Evolutionary conservation across 2,888 invertebrate genomes (phyloP).

Genomic region (Epinotia brunnichana): DNA sequence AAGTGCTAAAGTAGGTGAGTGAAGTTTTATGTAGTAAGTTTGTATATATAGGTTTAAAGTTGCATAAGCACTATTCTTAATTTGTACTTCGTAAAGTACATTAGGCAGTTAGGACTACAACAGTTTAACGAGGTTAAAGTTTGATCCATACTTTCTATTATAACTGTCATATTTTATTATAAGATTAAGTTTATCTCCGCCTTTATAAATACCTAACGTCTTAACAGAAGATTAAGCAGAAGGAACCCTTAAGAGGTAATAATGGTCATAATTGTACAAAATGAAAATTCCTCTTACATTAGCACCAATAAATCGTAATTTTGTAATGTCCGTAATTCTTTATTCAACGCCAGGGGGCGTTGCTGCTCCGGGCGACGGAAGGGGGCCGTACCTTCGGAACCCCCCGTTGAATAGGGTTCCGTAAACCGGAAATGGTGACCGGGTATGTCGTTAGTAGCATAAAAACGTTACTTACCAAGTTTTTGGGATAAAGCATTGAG

Average conservation of each 20-base stretch:
- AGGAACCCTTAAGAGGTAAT: neutral
- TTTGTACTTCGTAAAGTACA: no score
- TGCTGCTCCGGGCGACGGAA: constrained; percentile 37
- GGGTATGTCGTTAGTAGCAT: constrained; percentile 34
- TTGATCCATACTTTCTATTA: no score
- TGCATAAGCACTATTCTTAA: no score
- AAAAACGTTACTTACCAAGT: constrained; percentile 8
- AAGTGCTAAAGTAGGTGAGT: no score
- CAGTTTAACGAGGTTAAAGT: no score
- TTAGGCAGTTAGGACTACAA: no score
- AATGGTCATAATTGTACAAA: constrained; percentile 16
- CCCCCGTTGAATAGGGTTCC: constrained; percentile 31
- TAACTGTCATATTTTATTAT: no score
- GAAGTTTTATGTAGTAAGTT: no score
- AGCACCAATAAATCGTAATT: constrained; percentile 39
- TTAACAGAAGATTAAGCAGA: neutral
- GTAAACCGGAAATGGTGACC: constrained; percentile 40
- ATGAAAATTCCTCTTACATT: constrained; percentile 30
- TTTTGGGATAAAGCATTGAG: constrained; percentile 7
- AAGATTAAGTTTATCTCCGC: no score
- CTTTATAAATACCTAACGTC: no score
- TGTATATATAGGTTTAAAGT: no score
- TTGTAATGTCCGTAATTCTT: constrained; percentile 38
- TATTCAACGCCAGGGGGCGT: constrained; percentile 41
- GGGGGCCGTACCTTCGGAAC: constrained; percentile 37